Base-by-base conservation (phyloP, 2,113 vertebrate genomes). In the Lagopus leucura region DNA sequence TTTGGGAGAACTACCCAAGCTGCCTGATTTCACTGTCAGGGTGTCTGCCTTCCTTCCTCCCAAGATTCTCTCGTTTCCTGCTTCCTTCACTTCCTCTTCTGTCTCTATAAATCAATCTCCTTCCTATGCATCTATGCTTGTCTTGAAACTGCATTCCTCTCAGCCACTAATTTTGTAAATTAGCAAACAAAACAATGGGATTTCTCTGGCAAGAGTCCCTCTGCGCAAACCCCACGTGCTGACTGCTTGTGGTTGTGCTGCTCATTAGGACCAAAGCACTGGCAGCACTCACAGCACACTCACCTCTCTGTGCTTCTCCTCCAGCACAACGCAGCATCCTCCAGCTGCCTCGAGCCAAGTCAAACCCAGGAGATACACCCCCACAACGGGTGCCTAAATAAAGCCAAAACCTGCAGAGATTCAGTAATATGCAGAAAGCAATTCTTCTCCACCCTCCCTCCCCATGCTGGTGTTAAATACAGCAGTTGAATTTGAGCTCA, bases 151-250 rank as follows among this genome's bases (percentile, higher is more conserved):
- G 55, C 76, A 71, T 79, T 94, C 75, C 63, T 83, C 71, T 74
- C 72, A 78, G 79, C 71, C 74, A 50, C 74, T 87, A 50, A 69
- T 67, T 90, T 50, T 89, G 43, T 42, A 84, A 71, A 80, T 90
- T 58, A 75, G 52, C 19, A 78, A 85, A 61, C 4, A 58, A 88
- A 94, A 89, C 75, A 76, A 80, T 7, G 40, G 47, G 32, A 77
- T 90, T 91, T 76, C 19, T 88, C 82, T 93, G 87, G 87, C 69
- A 91, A 21, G 54, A 90, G 42, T 28, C 52, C 7, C 69, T 47
- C n/a, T 17, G 2, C 0, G 3, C 18, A 17, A 86, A 61, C 58
- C 19, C 52, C n/a, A 40, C 30, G 48, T 88, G 50, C 18, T 87
- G 70, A 16, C 55, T 79, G n/a, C 45, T 60, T 58, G 86, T 50